Conservation (phyloP, 2,888 invertebrate species). For the Mythimna impura region DNA sequence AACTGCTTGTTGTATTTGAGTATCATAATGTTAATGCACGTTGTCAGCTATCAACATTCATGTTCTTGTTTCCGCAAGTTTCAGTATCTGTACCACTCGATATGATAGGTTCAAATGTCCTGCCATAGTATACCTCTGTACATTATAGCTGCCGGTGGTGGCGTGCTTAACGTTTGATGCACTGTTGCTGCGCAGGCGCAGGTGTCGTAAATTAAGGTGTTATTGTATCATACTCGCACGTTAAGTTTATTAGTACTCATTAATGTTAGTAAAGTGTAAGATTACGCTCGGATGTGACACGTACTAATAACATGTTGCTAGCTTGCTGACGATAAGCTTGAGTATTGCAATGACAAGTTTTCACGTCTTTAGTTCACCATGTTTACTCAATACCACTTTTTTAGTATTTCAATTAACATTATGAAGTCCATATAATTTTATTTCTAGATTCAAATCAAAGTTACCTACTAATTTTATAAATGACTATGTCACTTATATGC, state of each 20-base stretch:
- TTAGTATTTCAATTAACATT: background rate
- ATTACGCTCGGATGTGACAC: background rate
- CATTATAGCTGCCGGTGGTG: background rate
- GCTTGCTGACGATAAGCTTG: background rate
- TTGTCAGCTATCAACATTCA: too few species aligned
- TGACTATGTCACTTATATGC: background rate
- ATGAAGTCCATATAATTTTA: background rate
- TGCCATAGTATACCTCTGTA: background rate
- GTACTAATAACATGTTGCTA: constrained; percentile 1
- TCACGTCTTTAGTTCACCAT: background rate
- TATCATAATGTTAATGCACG: too few species aligned
- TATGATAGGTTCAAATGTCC: background rate
- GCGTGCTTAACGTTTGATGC: constrained; percentile 2
- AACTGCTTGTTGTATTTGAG: too few species aligned
- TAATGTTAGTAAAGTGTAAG: constrained; percentile 8
- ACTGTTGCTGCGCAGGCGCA: background rate
- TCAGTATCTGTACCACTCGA: too few species aligned
- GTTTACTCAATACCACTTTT: background rate
- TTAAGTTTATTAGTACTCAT: constrained; percentile 19
- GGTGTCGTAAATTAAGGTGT: constrained; percentile 17
- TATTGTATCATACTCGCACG: constrained; percentile 20
- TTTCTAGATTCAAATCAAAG: background rate
- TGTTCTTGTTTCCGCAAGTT: too few species aligned
- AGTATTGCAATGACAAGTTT: background rate
- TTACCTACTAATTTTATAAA: background rate